A percentile compares a stretch with the other conserved stretches of the same genome.
These are phyloP conservation scores for Littorina saxatilis DNA, from an alignment of 1,140 invertebrate species.

Conservation along the genomic window DNA sequence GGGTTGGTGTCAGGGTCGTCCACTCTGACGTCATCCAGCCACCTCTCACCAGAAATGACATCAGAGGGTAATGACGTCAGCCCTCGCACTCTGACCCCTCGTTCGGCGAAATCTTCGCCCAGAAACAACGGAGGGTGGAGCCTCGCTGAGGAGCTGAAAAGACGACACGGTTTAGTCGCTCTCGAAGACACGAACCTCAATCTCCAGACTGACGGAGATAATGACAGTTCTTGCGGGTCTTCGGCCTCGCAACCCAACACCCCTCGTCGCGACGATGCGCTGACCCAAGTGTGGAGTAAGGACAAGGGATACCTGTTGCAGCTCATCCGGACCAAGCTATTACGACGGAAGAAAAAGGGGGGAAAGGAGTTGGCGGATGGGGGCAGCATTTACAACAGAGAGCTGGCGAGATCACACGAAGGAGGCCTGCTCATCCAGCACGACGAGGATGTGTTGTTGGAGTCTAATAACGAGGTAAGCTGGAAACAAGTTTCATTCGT, in stretches of 20 bases:
- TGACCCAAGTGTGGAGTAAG: slow-evolving; percentile 59
- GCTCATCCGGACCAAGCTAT: slow-evolving; percentile 57
- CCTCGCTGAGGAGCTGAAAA: background rate
- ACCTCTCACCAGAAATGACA: background rate
- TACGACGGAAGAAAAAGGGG: slow-evolving; percentile 29
- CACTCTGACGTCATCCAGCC: background rate
- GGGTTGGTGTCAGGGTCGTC: background rate
- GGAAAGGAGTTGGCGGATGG: slow-evolving; percentile 29
- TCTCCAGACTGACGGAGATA: slow-evolving; percentile 17
- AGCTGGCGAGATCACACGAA: background rate
- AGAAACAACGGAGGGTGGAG: background rate
- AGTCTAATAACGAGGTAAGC: background rate
- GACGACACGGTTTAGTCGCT: background rate
- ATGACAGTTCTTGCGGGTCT: background rate
- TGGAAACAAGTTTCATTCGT: background rate
- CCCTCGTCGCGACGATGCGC: slow-evolving; percentile 48
- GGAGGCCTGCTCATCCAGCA: slow-evolving; percentile 29
- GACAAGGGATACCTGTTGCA: slow-evolving; percentile 62
- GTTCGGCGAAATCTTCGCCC: slow-evolving; percentile 16
- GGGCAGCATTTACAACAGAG: slow-evolving; percentile 11
- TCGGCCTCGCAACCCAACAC: slow-evolving; percentile 30
- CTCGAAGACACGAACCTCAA: background rate
- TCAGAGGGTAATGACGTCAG: background rate
- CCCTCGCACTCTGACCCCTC: background rate
- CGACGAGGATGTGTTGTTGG: slow-evolving; percentile 13